phyloP scores from a whole-genome alignment of 2,113 vertebrate species.

The Galbula dea region DNA sequence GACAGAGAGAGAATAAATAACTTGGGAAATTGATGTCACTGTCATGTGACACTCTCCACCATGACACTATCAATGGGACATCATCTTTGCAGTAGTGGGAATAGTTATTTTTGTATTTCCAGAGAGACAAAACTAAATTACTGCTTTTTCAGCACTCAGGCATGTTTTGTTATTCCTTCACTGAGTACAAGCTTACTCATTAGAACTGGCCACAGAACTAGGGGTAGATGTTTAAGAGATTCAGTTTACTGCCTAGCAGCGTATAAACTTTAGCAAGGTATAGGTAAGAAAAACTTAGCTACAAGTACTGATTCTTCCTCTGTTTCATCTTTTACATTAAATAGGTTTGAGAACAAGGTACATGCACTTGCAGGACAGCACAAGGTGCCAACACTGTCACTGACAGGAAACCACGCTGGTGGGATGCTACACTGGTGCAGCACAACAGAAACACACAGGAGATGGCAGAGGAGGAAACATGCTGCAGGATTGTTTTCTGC shows the following conservation, averaged over 20 bases:
- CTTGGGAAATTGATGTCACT: neutral
- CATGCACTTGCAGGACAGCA: neutral
- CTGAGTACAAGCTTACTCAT: neutral
- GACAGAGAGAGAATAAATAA: neutral
- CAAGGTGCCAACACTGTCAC: neutral
- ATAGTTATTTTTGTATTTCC: neutral
- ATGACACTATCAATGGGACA: neutral
- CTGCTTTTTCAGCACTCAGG: neutral
- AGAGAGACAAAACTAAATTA: neutral
- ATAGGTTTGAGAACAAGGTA: neutral
- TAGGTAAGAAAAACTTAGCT: neutral
- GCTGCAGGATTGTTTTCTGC: neutral
- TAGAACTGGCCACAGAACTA: neutral
- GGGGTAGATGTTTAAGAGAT: neutral
- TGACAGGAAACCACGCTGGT: neutral
- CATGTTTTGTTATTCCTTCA: neutral
- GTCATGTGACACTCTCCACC: neutral
- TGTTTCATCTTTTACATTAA: neutral
- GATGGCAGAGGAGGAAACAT: neutral
- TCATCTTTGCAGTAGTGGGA: neutral
- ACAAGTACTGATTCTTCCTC: neutral
- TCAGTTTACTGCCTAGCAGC: neutral
- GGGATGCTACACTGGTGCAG: rapidly evolving
- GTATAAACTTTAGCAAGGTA: neutral
- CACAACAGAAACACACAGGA: rapidly evolving